These are phyloP conservation scores for Caenorhabditis imperialis DNA, from an alignment of 2,888 invertebrate genomes.

Conservation along the genomic window DNA sequence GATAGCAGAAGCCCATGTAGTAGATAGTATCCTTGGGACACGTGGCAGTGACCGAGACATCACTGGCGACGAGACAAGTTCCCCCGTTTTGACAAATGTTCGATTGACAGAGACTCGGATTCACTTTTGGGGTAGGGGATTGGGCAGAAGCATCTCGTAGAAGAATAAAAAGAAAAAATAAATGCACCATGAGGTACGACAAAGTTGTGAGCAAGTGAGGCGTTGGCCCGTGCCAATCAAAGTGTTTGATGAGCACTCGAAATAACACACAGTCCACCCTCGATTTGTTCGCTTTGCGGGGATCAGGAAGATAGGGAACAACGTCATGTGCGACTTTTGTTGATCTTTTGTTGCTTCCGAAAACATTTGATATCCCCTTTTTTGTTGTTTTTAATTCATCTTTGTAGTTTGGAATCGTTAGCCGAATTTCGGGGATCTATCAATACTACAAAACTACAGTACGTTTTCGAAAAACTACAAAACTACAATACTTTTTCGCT, in stretches of 20 bases:
- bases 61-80: conserved; percentile 42
- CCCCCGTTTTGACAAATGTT: conserved; percentile 50
- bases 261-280: too few relatives aligned
- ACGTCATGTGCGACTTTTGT: too few relatives aligned
- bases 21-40: conserved; percentile 35
- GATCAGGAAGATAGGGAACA: too few relatives aligned
- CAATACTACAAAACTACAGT: too few relatives aligned
- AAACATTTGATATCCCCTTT: too few relatives aligned
- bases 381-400: too few relatives aligned
- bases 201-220: conserved; percentile 18
- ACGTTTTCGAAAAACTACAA: too few relatives aligned
- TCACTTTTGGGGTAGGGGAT: background rate
- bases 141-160: background rate
- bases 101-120: conserved; percentile 27
- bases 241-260: conserved; percentile 49
- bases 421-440: too few relatives aligned
- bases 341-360: too few relatives aligned
- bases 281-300: too few relatives aligned
- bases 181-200: background rate
- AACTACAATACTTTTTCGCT: too few relatives aligned
- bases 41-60: conserved; percentile 22
- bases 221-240: conserved; percentile 42
- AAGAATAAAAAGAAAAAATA: conserved; percentile 1
- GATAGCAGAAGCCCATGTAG: conserved; percentile 48
- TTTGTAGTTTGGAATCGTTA: too few relatives aligned